phyloP scores from a whole-genome alignment of 23 tunicate genomes.

The Oikopleura dioica region DNA sequence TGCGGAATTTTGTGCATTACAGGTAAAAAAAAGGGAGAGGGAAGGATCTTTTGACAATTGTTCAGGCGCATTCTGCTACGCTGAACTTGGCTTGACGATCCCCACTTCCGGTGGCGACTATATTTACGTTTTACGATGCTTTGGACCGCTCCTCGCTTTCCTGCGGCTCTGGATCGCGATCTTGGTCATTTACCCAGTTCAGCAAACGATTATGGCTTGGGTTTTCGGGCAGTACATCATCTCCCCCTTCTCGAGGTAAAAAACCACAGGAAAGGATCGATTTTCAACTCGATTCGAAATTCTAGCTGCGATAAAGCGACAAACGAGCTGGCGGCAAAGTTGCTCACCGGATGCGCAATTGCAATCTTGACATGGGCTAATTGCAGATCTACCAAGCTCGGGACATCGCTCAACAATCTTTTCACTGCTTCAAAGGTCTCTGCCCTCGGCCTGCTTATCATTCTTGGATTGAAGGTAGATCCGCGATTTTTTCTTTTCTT shows the following conservation, averaged over 20 bases:
- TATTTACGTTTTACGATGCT: not conserved
- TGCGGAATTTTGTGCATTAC: slow-evolving; percentile 66
- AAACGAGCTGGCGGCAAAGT: not conserved
- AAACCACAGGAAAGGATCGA: too few relatives aligned
- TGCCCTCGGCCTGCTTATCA: slow-evolving; percentile 48
- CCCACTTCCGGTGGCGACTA: slow-evolving; percentile 10
- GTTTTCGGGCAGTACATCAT: slow-evolving; percentile 64
- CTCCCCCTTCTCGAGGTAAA: slow-evolving; percentile 84
- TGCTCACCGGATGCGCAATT: slow-evolving; percentile 5
- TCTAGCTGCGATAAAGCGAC: not conserved
- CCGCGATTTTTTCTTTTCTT: too few relatives aligned
- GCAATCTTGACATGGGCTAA: slow-evolving; percentile 31
- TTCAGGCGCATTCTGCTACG: slow-evolving; percentile 13
- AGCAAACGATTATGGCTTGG: slow-evolving; percentile 91
- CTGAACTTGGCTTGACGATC: slow-evolving; percentile 10
- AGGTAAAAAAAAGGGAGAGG: too few relatives aligned
- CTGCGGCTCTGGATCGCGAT: slow-evolving; percentile 88
- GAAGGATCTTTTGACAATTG: too few relatives aligned
- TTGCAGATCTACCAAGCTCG: slow-evolving; percentile 59
- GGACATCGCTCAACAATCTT: slow-evolving; percentile 25
- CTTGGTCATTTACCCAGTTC: slow-evolving; percentile 70
- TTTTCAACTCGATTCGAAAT: too few relatives aligned
- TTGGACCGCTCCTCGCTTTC: slow-evolving; percentile 82
- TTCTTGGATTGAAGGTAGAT: slow-evolving; percentile 43
- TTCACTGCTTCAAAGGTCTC: slow-evolving; percentile 63